These are phyloP conservation scores for Thinocorus orbignyianus DNA, from an alignment of 2,113 vertebrate species.

Conservation along the genomic window DNA sequence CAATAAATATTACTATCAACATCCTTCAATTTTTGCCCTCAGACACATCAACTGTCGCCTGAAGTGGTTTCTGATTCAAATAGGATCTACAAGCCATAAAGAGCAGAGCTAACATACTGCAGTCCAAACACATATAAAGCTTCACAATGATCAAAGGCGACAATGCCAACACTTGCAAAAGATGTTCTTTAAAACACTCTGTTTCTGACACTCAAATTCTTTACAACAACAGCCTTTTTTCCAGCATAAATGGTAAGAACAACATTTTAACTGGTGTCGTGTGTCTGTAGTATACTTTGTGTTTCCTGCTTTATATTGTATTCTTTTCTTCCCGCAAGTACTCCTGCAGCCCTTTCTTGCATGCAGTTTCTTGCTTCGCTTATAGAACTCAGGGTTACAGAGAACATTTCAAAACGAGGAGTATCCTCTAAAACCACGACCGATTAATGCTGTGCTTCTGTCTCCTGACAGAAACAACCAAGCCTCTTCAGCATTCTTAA, in stretches of 20 bases:
- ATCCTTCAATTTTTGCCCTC: background rate
- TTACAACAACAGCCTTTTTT: background rate
- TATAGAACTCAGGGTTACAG: background rate
- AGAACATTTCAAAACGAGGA: background rate
- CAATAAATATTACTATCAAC: background rate
- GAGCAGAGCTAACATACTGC: background rate
- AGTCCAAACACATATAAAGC: background rate
- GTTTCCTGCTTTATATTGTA: background rate
- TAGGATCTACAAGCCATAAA: background rate
- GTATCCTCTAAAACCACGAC: background rate
- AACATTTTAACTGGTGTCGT: background rate
- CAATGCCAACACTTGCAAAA: background rate
- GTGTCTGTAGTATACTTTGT: rapidly evolving
- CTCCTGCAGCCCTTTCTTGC: background rate
- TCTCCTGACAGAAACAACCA: background rate
- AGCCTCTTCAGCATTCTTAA: background rate
- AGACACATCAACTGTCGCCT: background rate
- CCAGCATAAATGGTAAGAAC: background rate
- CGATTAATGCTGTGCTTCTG: background rate
- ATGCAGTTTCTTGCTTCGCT: background rate
- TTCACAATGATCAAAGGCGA: background rate
- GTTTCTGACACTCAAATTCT: background rate
- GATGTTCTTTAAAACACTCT: background rate
- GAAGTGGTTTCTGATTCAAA: background rate
- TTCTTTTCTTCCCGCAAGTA: background rate